Percentiles rank a stretch among this genome's conserved stretches.
phyloP scores from a whole-genome alignment of 2,888 invertebrate genomes.

The Laspeyria flexula region DNA sequence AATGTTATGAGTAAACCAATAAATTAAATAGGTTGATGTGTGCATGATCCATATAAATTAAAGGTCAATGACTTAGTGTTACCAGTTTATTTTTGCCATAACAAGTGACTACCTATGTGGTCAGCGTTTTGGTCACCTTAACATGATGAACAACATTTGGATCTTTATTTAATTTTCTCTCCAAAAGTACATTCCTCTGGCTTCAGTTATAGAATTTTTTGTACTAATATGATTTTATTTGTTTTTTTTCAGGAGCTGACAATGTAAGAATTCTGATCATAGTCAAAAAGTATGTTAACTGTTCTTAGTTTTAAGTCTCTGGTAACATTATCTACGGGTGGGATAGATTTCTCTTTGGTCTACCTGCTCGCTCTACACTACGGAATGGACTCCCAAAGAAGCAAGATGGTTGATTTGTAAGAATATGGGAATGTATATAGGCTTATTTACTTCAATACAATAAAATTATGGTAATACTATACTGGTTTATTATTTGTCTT shows the following conservation, averaged over 20 bases:
- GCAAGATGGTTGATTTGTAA: constrained; percentile 24
- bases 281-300: constrained; percentile 58
- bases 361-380: constrained; percentile 30
- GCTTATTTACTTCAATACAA: constrained; percentile 63
- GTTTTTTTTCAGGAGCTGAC: constrained; percentile 82
- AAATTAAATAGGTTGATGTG: too few relatives aligned
- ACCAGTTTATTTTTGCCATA: too few relatives aligned
- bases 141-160: too few relatives aligned
- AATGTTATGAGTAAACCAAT: too few relatives aligned
- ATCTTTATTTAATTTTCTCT: too few relatives aligned
- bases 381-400: constrained; percentile 42
- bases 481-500: constrained; percentile 21
- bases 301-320: constrained; percentile 68
- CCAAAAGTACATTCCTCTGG: too few relatives aligned
- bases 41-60: too few relatives aligned
- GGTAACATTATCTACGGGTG: constrained; percentile 31
- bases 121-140: too few relatives aligned
- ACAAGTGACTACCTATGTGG: too few relatives aligned
- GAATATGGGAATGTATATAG: constrained; percentile 68
- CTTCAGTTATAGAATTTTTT: too few relatives aligned
- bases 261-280: constrained; percentile 69
- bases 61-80: too few relatives aligned
- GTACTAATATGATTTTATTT: background rate
- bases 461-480: constrained; percentile 49
- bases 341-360: constrained; percentile 11